phyloP scores from a whole-genome alignment of 2,888 invertebrate species.

The Drosophila kuntzei region DNA sequence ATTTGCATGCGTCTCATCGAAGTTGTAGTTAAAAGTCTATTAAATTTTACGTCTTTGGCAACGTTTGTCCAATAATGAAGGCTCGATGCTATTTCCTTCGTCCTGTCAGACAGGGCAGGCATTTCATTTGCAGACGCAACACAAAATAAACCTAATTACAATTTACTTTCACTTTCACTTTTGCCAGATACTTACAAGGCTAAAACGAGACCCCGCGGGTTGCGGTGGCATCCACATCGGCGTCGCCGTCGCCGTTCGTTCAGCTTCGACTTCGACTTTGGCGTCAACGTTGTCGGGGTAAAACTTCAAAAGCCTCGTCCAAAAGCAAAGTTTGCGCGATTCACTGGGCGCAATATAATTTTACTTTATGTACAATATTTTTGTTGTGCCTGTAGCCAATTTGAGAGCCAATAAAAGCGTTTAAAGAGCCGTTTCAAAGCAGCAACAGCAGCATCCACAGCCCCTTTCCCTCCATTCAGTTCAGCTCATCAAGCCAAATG shows the following conservation, averaged over 20 bases:
- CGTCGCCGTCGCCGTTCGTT: background rate
- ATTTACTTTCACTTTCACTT: constrained; percentile 75
- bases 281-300: constrained; percentile 14
- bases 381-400: constrained; percentile 62
- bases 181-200: constrained; percentile 37
- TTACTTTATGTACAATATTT: constrained; percentile 65
- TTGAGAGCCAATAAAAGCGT: constrained; percentile 72
- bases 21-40: constrained; percentile 58
- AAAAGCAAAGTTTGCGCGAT: constrained; percentile 64
- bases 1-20: constrained; percentile 48
- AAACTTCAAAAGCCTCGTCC: constrained; percentile 74
- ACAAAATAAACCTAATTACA: constrained; percentile 79
- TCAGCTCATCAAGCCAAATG: constrained; percentile 42
- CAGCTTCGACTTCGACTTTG: constrained; percentile 1
- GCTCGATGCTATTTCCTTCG: constrained; percentile 42
- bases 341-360: constrained; percentile 69
- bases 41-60: constrained; percentile 27
- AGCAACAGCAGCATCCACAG: background rate
- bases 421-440: constrained; percentile 61
- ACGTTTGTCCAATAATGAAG: constrained; percentile 48
- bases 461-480: background rate
- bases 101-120: constrained; percentile 43
- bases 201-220: background rate
- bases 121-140: constrained; percentile 66
- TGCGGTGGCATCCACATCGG: constrained; percentile 20